Evolutionary conservation across 2,888 invertebrate genomes (phyloP), one percentile per base, ranked within the genome.

Genomic region (Subacronicta megacephala): DNA sequence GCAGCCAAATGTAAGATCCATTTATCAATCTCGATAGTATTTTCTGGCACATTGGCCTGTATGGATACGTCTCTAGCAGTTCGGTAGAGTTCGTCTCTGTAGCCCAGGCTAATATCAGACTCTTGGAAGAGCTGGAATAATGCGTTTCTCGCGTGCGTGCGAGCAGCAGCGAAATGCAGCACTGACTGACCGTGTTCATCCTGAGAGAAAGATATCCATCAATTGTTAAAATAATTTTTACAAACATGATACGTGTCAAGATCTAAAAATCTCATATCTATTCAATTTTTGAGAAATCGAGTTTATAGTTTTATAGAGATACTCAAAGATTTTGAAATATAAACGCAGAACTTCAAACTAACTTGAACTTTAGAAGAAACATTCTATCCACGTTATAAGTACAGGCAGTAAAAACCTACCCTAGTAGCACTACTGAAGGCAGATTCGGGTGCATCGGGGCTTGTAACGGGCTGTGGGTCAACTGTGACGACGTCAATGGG

Each of bases 111-210:
- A 18, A 97, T 95, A 72, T 97, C 96, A 0, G 97, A 96, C 82
- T 98, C 98, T 81, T 96, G 95, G 5, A 98, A 95, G 16, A 98
- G 93, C 77, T 97, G 97, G 80, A 97, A 96, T 33, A 98, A 92
- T 0, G 97, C 97, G 67, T 97, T 97, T 45, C 97, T 95, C 0
- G 97, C 96, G 82, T 98, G 98, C 0, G 97, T 95, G 42, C 98
- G 95, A 0, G 97, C 97, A 0, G 97, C 97, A 0, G 98, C 98
- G 88, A 98, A 98, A 88, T 98, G 98, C 31, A 98, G 89, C 95
- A 98, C 96, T 62, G 97, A 98, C 86, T 98, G 98, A 0, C 98
- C 98, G 77, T 98, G 97, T 83, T 98, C 98, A 78, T 98, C 98
- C 97, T 97, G 73, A 17, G 80, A 82, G 2, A 29, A 41, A 49